These are phyloP conservation scores for Bradysia coprophila DNA, from an alignment of 1,140 invertebrate species.

Conservation along the genomic window DNA sequence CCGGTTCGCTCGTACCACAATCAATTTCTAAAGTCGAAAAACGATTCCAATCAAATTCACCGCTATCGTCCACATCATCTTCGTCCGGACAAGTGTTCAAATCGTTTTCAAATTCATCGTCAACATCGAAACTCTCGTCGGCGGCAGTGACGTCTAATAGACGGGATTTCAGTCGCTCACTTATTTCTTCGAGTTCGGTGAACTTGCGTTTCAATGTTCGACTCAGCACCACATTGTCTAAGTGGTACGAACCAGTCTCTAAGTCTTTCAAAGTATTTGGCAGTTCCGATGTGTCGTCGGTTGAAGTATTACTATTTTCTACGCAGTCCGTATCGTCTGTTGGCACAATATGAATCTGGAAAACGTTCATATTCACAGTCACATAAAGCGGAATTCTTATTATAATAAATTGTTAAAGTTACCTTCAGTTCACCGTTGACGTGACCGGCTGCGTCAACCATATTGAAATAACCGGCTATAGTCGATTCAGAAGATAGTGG, in stretches of 20 bases:
- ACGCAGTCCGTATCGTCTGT: slow-evolving; percentile 2
- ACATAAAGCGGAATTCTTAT: no score
- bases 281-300: neutral
- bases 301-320: neutral
- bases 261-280: neutral
- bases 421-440: slow-evolving; percentile 40
- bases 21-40: neutral
- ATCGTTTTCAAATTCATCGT: slow-evolving; percentile 32
- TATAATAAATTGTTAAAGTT: no score
- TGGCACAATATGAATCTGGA: no score
- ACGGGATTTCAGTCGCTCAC: slow-evolving; percentile 31
- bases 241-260: neutral
- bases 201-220: slow-evolving; percentile 35
- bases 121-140: slow-evolving; percentile 20
- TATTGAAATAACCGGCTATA: slow-evolving; percentile 39
- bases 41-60: neutral
- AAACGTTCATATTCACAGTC: no score
- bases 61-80: slow-evolving; percentile 2
- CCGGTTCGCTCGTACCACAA: no score
- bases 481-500: slow-evolving; percentile 29
- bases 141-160: slow-evolving; percentile 35
- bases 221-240: slow-evolving; percentile 18
- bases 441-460: slow-evolving; percentile 36
- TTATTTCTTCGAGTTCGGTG: slow-evolving; percentile 39
- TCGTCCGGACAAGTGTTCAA: slow-evolving; percentile 24